A percentile compares a stretch with the other conserved stretches of the same genome.
phyloP scores from a whole-genome alignment of 2,888 invertebrate species.

The Phlogophora meticulosa region DNA sequence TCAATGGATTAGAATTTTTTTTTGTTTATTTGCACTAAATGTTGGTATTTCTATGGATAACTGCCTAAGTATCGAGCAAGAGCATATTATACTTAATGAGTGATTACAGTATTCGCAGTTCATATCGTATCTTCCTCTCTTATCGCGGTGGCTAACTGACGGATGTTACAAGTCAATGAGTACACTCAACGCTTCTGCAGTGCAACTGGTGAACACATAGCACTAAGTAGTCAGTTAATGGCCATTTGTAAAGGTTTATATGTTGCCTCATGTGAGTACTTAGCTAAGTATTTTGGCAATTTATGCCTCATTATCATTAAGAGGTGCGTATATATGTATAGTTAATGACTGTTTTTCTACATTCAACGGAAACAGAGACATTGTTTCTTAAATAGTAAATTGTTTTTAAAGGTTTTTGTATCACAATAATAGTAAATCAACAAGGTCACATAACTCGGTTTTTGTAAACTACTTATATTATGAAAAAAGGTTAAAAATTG shows the following conservation, averaged over 20 bases:
- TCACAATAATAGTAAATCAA: neutral
- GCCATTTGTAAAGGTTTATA: constrained; percentile 16
- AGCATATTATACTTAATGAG: constrained; percentile 8
- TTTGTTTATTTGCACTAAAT: too few relatives aligned
- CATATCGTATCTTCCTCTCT: neutral
- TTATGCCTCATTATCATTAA: constrained; percentile 24
- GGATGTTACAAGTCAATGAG: constrained; percentile 4
- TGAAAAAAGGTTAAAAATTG: too few relatives aligned
- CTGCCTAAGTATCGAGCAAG: neutral
- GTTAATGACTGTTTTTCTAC: constrained; percentile 13
- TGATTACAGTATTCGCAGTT: constrained; percentile 1
- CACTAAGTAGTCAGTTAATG: neutral
- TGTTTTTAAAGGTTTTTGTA: neutral
- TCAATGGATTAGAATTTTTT: constrained; percentile 2
- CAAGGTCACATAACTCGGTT: neutral
- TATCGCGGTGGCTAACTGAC: constrained; percentile 1
- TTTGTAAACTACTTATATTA: too few relatives aligned
- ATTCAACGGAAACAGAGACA: neutral
- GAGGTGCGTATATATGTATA: neutral
- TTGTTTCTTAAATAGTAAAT: constrained; percentile 1
- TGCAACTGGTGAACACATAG: neutral
- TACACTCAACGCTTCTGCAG: constrained; percentile 4
- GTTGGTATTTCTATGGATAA: constrained; percentile 1
- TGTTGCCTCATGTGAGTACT: constrained; percentile 15
- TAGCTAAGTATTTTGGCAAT: constrained; percentile 10